These are phyloP conservation scores for Oostethus manadensis DNA, from an alignment of 2,113 vertebrate genomes.

Conservation along the genomic window DNA sequence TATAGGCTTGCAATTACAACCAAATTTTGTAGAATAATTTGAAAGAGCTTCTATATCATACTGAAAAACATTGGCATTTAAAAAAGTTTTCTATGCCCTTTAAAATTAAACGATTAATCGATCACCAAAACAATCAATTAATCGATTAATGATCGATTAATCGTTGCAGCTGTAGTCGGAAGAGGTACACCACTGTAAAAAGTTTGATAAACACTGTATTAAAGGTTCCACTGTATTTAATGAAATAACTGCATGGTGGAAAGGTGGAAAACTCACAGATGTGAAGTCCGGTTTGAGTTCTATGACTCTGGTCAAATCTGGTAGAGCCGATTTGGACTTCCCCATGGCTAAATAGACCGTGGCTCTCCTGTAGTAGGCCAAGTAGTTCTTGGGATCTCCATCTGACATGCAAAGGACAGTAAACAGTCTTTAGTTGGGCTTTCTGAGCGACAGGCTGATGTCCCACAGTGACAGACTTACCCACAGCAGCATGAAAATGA, in stretches of 20 bases:
- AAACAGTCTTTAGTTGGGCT: background rate
- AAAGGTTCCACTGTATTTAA: background rate
- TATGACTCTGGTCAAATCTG: constrained; percentile 92
- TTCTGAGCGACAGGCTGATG: background rate
- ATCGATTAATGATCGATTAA: no score
- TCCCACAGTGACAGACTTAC: constrained; percentile 70
- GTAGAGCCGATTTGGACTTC: constrained; percentile 95
- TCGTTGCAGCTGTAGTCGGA: no score
- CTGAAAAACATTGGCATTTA: no score
- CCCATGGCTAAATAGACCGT: constrained; percentile 97
- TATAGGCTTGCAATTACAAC: no score
- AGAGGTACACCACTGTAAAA: no score
- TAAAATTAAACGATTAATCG: no score
- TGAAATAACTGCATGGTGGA: background rate
- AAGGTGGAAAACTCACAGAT: constrained; percentile 72
- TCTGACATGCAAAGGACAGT: constrained; percentile 65
- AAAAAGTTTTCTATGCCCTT: no score
- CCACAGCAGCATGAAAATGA: constrained; percentile 94
- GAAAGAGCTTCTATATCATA: no score
- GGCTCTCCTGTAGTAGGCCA: constrained; percentile 95
- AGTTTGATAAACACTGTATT: no score
- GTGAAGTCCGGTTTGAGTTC: constrained; percentile 98
- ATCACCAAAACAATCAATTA: no score
- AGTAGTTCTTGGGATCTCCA: constrained; percentile 92
- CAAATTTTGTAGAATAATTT: no score